A percentile compares a stretch with the other conserved stretches of the same genome.
Evolutionary conservation across 2,888 invertebrate genomes (phyloP).

Genomic region (Carpatolechia fugitivella): DNA sequence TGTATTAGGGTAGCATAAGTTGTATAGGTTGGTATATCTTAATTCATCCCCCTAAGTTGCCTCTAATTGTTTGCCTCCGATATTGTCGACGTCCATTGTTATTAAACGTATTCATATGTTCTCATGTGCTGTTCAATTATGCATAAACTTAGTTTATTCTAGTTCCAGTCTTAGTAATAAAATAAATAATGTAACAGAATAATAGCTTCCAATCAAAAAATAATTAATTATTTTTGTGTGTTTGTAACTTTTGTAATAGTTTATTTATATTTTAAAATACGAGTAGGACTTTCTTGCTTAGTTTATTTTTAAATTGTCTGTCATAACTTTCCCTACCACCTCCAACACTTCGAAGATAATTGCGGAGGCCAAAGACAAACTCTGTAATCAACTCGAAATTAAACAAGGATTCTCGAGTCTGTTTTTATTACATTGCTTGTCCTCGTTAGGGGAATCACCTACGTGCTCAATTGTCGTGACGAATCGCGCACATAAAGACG

Average conservation of each 20-base stretch:
- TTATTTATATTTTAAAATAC: too few relatives aligned
- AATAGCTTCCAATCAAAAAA: too few relatives aligned
- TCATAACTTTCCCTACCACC: background rate
- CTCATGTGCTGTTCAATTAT: constrained; percentile 20
- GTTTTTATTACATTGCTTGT: constrained; percentile 49
- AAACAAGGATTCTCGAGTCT: constrained; percentile 36
- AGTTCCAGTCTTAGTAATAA: background rate
- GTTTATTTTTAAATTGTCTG: background rate
- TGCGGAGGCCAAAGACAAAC: background rate
- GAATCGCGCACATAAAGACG: constrained; percentile 71
- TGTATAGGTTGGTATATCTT: constrained; percentile 47
- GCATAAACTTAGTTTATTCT: constrained; percentile 28
- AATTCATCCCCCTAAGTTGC: constrained; percentile 70
- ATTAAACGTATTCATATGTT: constrained; percentile 53
- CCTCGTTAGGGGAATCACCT: constrained; percentile 50
- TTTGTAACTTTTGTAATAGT: too few relatives aligned
- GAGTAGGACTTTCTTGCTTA: background rate
- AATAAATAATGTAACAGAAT: too few relatives aligned
- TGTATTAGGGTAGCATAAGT: background rate
- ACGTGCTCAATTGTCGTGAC: constrained; percentile 73
- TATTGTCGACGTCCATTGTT: constrained; percentile 68
- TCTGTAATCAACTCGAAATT: constrained; percentile 31
- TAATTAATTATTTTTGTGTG: too few relatives aligned
- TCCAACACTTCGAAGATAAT: constrained; percentile 4
- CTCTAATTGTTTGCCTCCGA: constrained; percentile 77